Evolutionary conservation across 2,888 invertebrate species (phyloP), one percentile per base, ranked within the genome.

Genomic region (Anagyrus pseudococci): DNA sequence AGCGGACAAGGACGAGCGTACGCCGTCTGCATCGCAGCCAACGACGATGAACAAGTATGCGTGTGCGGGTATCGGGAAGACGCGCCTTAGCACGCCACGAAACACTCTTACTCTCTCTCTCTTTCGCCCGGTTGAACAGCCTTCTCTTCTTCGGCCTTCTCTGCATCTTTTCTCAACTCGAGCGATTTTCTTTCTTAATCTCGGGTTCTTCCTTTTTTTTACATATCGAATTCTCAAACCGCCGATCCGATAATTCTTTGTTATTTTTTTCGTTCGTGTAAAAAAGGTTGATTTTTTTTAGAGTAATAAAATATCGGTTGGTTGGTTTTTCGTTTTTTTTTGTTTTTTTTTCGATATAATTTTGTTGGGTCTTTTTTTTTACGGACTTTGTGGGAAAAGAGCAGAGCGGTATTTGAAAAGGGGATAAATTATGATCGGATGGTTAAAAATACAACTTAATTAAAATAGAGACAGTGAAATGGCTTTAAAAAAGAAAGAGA

Each of bases 1-100:
- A 41, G 53, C 53, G 29, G 15, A 54, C 44, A 54, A 54, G 54
- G 54, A 54, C 54, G 33, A 6, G 43, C 20, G 33, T 17, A 15
- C 41, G 23, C 23, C 29, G 29, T 29, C 20, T 26, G 29, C 54
- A 46, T 6, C n/a, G n/a, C 43, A 44, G 44, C 10, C 17, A 44
- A 43, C 25, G 17, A 44, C 23, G 1, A 23, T 19, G 17, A 26
- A 41, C 17, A 25, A 41, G 15, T 29, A 26, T 43, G 49, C 48
- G 40, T 29, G 10, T 29, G 10, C 29, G 10, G 29, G 29, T 29
- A 29, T 10, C 29, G 4, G 29, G 29, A 29, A 7, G 29, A 15
- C 25, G 1, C 52, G 2, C 7, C 22, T 4, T 10, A 29, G 29
- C 29, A 29, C 29, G 29, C 29, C 29, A 29, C 29, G 29, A 29